Evolutionary conservation across 2,888 invertebrate species (phyloP).

Genomic region (Lithophane socia): DNA sequence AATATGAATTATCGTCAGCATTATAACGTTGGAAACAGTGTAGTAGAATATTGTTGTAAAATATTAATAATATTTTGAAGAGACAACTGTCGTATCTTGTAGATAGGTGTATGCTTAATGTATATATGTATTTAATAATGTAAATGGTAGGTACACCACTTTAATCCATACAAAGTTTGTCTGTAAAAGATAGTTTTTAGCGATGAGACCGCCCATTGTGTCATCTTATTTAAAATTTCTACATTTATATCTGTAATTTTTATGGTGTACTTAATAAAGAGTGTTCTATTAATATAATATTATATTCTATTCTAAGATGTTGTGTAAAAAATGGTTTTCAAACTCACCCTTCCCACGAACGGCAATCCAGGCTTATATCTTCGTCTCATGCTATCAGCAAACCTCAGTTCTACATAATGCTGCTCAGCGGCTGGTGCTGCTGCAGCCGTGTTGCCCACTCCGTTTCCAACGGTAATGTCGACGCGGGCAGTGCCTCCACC

Average conservation of each 20-base stretch:
- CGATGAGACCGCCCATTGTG: too few relatives aligned
- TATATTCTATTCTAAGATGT: too few relatives aligned
- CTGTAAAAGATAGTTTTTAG: too few relatives aligned
- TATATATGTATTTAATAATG: too few relatives aligned
- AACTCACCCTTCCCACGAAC: constrained; percentile 91
- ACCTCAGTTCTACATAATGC: constrained; percentile 92
- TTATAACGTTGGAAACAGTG: background rate
- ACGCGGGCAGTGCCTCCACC: constrained; percentile 90
- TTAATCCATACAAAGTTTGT: too few relatives aligned
- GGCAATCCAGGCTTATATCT: constrained; percentile 92
- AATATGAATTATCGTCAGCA: constrained; percentile 43
- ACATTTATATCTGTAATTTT: too few relatives aligned
- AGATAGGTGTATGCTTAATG: too few relatives aligned
- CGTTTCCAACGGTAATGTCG: constrained; percentile 89
- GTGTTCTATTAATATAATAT: too few relatives aligned
- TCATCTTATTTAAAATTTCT: too few relatives aligned
- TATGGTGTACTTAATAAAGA: too few relatives aligned
- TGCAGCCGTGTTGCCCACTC: constrained; percentile 81
- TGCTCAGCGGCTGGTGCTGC: constrained; percentile 92
- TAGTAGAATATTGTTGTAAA: background rate
- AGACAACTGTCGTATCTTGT: background rate
- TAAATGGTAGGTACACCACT: too few relatives aligned
- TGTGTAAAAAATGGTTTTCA: too few relatives aligned
- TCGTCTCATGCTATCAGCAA: constrained; percentile 92
- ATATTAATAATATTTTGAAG: background rate